Evolutionary conservation across 2,113 vertebrate species (phyloP), one percentile per base, ranked within the genome.

Genomic region (Rhipidura dahli): DNA sequence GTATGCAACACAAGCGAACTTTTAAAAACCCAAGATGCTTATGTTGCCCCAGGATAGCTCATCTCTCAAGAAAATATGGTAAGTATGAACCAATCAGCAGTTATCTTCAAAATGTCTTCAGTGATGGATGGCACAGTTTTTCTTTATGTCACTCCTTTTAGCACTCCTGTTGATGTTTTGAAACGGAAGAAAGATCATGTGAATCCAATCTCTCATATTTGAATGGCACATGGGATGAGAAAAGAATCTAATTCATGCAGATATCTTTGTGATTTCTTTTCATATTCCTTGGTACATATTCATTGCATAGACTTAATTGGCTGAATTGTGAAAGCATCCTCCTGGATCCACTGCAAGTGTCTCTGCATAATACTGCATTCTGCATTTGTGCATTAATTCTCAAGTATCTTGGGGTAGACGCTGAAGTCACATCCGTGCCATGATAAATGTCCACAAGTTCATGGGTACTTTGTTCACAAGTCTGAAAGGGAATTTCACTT

Each of bases 1-100:
- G 33, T 20, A 65, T 87, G 83, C 33, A 90, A 69, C 39, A 90
- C 24, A 93, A 83, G 59, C 21, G 61, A 93, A 90, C 17, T 76
- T 96, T 96, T 68, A 91, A 90, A 95, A 96, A 95, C 85, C 77
- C 64, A 96, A 93, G 65, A 90, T 91, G 56, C 24, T 92, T 84
- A 15, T 82, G 68, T 87, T 91, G 75, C 68, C 70, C 49, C 77
- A 82, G 94, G 76, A 79, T 83, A 94, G 33, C 44, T 92, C 86
- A 89, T 90, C 72, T 94, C 54, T 87, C 42, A 42, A 56, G 35
- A 24, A 85, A 93, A 88, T 45, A 79, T 18, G 59, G 17, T 65
- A 86, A 87, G 27, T 57, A 68, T 66, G 81, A 85, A 24, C 11
- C 80, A 50, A 69, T 79, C 70, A 72, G 57, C 69, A 79, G 37